Evolutionary conservation across 2,797 vertebrate genomes (phyloP).

Genomic region (Fistularia tabacaria): DNA sequence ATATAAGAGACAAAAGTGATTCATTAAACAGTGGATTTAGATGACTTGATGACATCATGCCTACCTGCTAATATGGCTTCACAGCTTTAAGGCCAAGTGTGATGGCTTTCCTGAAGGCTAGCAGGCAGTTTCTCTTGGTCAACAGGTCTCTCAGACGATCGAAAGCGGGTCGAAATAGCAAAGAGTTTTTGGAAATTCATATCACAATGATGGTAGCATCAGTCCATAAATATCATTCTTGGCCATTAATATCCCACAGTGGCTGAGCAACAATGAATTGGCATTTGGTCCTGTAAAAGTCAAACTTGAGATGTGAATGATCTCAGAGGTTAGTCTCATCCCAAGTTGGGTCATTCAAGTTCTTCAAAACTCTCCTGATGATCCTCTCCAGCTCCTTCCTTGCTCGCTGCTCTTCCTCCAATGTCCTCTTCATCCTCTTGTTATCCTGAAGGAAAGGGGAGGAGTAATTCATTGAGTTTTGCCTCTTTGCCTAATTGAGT

Average conservation of each 20-base stretch:
- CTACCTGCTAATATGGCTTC: conserved; percentile 41
- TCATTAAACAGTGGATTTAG: conserved; percentile 9
- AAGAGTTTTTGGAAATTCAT: background rate
- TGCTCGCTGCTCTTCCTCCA: conserved; percentile 94
- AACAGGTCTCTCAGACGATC: conserved; percentile 17
- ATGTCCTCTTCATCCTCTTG: conserved; percentile 91
- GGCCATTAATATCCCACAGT: background rate
- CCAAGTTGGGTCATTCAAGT: conserved; percentile 93
- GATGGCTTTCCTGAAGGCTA: conserved; percentile 29
- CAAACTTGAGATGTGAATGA: background rate
- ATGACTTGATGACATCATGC: conserved; percentile 27
- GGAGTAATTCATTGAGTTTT: too few relatives aligned
- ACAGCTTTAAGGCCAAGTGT: conserved; percentile 47
- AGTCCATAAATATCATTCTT: conserved; percentile 2
- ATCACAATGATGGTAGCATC: conserved; percentile 23
- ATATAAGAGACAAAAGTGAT: background rate
- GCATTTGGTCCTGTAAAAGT: conserved; percentile 10
- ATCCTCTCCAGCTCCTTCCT: conserved; percentile 92
- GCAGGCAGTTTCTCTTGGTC: conserved; percentile 34
- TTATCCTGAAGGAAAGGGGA: conserved; percentile 78
- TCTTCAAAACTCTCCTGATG: conserved; percentile 89
- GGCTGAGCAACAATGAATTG: background rate
- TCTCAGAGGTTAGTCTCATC: conserved; percentile 94
- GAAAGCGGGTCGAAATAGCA: background rate
- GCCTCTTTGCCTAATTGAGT: too few relatives aligned